Base-by-base conservation (phyloP, 2,888 invertebrate genomes). In the Nemotelus nigrinus region DNA sequence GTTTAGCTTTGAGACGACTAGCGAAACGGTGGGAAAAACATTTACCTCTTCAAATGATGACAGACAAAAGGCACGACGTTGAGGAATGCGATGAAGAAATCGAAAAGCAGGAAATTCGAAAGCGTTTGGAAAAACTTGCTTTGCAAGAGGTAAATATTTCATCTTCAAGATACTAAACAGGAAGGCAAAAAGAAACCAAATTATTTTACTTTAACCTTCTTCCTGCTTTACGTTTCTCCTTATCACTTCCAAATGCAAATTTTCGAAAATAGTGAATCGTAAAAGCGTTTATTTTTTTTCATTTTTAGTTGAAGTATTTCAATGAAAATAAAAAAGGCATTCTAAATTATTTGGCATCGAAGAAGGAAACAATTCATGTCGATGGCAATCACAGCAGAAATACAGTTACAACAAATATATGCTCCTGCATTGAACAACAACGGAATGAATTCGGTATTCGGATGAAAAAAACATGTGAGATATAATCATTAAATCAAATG, bases 1-100 rank as follows among this genome's bases (percentile, higher is more conserved):
- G 75, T 1, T 80, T 82, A 77, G 84, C 84, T 2, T 78, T 84
- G 47, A 81, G 82, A 55, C 83, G 87, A 2, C 74, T 84, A 0
- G 5, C 83, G 2, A 81, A 81, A 50, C 79, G 81, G 55, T 81
- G 81, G 45, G 81, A 63, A n/a, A 39, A 43, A 25, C 7, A 63
- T 63, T 43, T 43, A 63, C 8, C 7, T 41, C 8, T 41, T 63
- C 39, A 63, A 41, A 43, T 43, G 7, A 41, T 25, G 25, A 25
- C 25, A 8, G 25, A 45, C 47, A 48, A 39, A 10, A 68, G 10
- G 45, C 3, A 8, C 65, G 4, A n/a, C 45, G 45, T 2, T 1
- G 60, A 74, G 43, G 63, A 50, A 5, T 74, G 74, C 41, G 39
- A 10, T 25, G 60, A 44, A 2, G 6, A 74, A 8, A 6, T 3